Conservation (phyloP, 2,888 invertebrate species). For the Ormia ochracea region DNA sequence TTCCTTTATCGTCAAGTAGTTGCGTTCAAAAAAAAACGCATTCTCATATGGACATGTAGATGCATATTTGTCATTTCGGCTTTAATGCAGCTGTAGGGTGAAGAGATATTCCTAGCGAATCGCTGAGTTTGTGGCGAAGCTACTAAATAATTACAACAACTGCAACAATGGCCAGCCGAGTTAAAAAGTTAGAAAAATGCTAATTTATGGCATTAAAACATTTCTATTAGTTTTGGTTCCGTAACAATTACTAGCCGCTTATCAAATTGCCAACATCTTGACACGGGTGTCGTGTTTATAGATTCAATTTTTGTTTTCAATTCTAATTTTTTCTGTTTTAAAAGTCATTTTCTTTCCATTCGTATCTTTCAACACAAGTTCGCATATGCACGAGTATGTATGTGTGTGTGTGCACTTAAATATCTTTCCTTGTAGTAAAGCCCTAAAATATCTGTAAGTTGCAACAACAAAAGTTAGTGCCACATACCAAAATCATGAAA, state of each 20-base stretch:
- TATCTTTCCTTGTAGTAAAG: not conserved
- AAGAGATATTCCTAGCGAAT: not conserved
- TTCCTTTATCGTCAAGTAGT: no score
- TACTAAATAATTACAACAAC: constrained; percentile 26
- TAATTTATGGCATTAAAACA: constrained; percentile 72
- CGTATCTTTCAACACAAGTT: not conserved
- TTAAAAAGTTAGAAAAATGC: constrained; percentile 61
- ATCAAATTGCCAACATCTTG: constrained; percentile 69
- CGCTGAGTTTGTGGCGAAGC: not conserved
- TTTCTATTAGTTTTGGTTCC: constrained; percentile 69
- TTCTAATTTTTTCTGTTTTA: constrained; percentile 40
- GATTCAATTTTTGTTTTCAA: constrained; percentile 49
- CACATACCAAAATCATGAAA: constrained; percentile 48
- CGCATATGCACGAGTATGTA: not conserved
- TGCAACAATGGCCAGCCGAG: not conserved
- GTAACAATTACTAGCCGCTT: constrained; percentile 70
- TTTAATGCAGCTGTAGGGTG: not conserved
- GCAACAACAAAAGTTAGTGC: constrained; percentile 30
- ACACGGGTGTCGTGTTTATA: constrained; percentile 63
- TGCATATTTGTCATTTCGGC: no score
- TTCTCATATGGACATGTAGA: no score
- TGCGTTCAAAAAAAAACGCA: no score
- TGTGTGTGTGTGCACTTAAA: not conserved
- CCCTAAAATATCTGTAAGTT: not conserved
- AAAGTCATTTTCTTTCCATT: constrained; percentile 33